Base-by-base conservation (phyloP, 2,113 vertebrate genomes). In the Cottus gobio region DNA sequence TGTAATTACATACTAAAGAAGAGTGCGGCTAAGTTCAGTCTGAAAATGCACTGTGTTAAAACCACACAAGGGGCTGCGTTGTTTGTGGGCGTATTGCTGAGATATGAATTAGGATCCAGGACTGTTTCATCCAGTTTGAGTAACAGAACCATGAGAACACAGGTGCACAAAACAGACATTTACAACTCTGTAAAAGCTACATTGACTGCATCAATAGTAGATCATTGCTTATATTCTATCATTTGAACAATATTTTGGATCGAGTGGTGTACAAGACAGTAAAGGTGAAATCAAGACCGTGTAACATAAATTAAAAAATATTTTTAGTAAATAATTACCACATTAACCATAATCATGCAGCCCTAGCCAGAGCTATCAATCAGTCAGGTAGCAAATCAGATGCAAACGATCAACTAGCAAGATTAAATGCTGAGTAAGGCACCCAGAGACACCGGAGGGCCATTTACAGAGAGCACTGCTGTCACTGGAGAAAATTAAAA, bases 381-480 rank as follows among this genome's bases (percentile, higher is more conserved):
- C 54, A 58, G 24, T 36, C 22, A 12, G 50, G 30, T 24, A 18
- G 36, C 73, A 77, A 79, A 73, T 36, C 48, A 66, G 68, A 71
- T 48, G 54, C 18, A 4, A 62, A 71, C 31, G 28, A 56, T 69
- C 28, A 80, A 82, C 68, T 39, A 52, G 67, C 24, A 50, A 39
- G 50, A 67, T 76, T 30, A 78, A 67, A 79, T 13, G 68, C 80
- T 66, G 67, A 89, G 26, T 46, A n/a, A 75, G 70, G 36, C n/a
- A 75, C 63, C 72, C 77, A 62, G 79, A 76, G 71, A 65, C 65
- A 48, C 75, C 3, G 7, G 15, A 0, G 1, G 46, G 37, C 60
- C 28, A 4, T 79, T 73, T 66, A 7, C 50, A 79, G 83, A 90
- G 81, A 88, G 75, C 85, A 83, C 63, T 76, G 79, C 80, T 86